These are phyloP conservation scores for Pseudachorutes palmiensis DNA, from an alignment of 1,140 invertebrate species.

Conservation along the genomic window DNA sequence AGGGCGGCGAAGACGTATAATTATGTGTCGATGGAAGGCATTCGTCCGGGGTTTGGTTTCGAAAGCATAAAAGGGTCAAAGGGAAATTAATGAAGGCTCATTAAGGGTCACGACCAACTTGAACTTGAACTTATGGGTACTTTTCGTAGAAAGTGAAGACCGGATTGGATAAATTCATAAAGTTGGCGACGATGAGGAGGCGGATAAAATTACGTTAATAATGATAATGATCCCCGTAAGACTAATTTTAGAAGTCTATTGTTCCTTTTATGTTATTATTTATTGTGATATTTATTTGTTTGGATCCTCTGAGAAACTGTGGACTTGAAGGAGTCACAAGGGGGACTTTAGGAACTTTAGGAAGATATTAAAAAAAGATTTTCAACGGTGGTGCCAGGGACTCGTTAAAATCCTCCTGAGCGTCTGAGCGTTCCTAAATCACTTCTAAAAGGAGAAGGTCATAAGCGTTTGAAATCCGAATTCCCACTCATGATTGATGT, in stretches of 20 bases:
- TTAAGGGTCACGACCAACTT: slow-evolving; percentile 2
- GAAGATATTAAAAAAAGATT: background rate
- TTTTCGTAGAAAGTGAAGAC: background rate
- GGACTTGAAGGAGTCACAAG: too few species aligned
- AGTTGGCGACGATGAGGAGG: background rate
- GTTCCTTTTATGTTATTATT: background rate
- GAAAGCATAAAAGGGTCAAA: slow-evolving; percentile 11
- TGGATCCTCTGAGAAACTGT: too few species aligned
- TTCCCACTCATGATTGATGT: too few species aligned
- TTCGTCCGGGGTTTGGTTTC: background rate
- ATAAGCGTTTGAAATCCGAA: too few species aligned
- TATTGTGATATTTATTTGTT: slow-evolving; percentile 16
- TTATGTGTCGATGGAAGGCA: slow-evolving; percentile 2
- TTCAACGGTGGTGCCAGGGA: slow-evolving; percentile 44
- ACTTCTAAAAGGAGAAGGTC: slow-evolving; percentile 22
- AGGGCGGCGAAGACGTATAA: background rate
- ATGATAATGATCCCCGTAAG: slow-evolving; percentile 10
- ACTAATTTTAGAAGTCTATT: background rate
- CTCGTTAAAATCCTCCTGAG: slow-evolving; percentile 37
- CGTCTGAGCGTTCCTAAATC: slow-evolving; percentile 30
- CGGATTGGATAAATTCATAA: background rate
- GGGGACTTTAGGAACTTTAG: too few species aligned
- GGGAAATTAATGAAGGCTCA: slow-evolving; percentile 12
- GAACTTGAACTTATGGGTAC: background rate
- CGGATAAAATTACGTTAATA: background rate